Base-by-base conservation (phyloP, 2,113 vertebrate species). In the Calidris pugnax region DNA sequence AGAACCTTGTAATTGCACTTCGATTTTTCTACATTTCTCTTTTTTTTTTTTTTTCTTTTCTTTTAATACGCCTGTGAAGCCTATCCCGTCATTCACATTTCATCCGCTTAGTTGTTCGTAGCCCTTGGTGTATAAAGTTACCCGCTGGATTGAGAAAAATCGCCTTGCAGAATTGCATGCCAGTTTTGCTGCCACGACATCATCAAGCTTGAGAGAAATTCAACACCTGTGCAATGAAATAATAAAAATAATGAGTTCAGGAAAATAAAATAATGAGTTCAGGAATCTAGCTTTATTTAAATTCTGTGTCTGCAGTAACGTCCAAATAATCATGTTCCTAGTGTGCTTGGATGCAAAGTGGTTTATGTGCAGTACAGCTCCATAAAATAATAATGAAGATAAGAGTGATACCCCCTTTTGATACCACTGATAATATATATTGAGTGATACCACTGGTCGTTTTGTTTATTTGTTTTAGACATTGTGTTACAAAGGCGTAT, bases 1-100 rank as follows among this genome's bases (percentile, higher is more conserved):
- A 50, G 18, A 57, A 14, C 6, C 2, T 7, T 57, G 28, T 33
- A 11, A n/a, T 55, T 55, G 9, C 20, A 10, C 50, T 45, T 62
- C 11, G 63, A 7, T 35, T n/a, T 10, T 71, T 55, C n/a, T 28
- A 6, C 24, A 0, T 30, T 4, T 6, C 4, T 14, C 21, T 3
- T 8, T 2, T 27, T 12, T 6, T 9, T 18, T 27, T 3, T 12
- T 2, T 32, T 19, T 4, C 26, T 39, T 39, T 18, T 4, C 19
- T 22, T n/a, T 6, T 20, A 2, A 59, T 39, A 18, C 4, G 3
- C 19, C 7, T 17, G 5, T 19, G 3, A 26, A 3, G 27, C 18
- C 10, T 73, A 0, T 41, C 39, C 18, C 26, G 0, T 18, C 17
- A 0, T 7, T 69, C 6, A 3, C 14, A 67, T 59, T 67, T 50